Percentiles rank a stretch among this genome's conserved stretches.
phyloP scores from a whole-genome alignment of 2,797 vertebrate genomes.

The Calcarius lapponicus region DNA sequence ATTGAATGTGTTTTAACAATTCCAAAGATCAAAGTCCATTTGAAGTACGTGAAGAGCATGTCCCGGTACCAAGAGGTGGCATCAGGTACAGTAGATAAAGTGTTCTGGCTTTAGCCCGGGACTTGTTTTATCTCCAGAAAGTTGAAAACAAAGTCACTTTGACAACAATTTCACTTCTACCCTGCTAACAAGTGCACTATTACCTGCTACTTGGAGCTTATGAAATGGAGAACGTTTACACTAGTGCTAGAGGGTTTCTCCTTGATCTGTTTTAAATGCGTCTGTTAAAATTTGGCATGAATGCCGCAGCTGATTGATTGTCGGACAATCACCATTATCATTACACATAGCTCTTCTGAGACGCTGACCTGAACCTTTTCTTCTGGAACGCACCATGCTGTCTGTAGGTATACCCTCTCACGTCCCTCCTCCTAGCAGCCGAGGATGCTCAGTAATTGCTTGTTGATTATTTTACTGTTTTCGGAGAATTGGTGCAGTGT shows the following conservation, averaged over 20 bases:
- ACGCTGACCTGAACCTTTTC: not conserved
- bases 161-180: not conserved
- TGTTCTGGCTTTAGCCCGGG: not conserved
- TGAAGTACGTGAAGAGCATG: not conserved
- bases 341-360: not conserved
- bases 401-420: not conserved
- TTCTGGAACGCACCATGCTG: not conserved
- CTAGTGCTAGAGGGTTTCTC: not conserved
- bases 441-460: not conserved
- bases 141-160: not conserved
- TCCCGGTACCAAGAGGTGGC: not conserved
- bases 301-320: not conserved
- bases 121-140: not conserved
- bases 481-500: not conserved
- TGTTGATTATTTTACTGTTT: not conserved
- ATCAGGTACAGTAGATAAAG: slow-evolving; percentile 16
- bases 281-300: not conserved
- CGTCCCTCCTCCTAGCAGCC: not conserved
- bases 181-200: not conserved
- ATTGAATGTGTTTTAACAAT: not conserved
- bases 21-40: slow-evolving; percentile 1
- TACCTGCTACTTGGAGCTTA: not conserved
- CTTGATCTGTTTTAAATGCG: not conserved
- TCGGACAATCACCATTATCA: not conserved
- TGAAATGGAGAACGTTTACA: not conserved